These are phyloP conservation scores for Formica selysi DNA, from an alignment of 1,140 invertebrate genomes.

Conservation along the genomic window DNA sequence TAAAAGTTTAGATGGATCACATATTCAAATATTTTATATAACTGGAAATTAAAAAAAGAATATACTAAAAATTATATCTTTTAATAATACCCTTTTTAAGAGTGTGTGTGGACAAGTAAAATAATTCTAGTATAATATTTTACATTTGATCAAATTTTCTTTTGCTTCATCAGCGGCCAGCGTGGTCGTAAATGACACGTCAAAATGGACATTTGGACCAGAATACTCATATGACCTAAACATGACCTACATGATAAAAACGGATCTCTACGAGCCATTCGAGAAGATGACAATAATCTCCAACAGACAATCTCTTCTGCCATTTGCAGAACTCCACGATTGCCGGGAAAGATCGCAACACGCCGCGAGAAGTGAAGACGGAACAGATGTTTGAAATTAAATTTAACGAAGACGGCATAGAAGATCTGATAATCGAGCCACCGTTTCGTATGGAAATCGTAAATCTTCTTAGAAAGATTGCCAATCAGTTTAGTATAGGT, in stretches of 20 bases:
- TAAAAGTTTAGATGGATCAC: too few relatives aligned
- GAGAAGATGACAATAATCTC: slow-evolving; percentile 64
- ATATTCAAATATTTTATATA: too few relatives aligned
- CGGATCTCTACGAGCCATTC: slow-evolving; percentile 4
- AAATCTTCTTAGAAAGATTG: slow-evolving; percentile 56
- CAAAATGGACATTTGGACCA: slow-evolving; percentile 66
- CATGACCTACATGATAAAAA: slow-evolving; percentile 25
- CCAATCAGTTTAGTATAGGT: slow-evolving; percentile 44
- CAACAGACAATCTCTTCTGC: slow-evolving; percentile 56
- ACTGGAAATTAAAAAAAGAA: too few relatives aligned
- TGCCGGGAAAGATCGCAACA: neutral
- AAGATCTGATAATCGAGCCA: slow-evolving; percentile 56
- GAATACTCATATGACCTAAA: slow-evolving; percentile 69
- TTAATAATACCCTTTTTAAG: too few relatives aligned
- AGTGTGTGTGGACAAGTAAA: too few relatives aligned
- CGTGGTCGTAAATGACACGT: slow-evolving; percentile 61
- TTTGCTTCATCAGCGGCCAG: slow-evolving; percentile 44
- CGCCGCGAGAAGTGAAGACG: neutral
- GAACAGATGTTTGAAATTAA: slow-evolving; percentile 68
- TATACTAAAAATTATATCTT: too few relatives aligned
- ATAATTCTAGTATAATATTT: neutral
- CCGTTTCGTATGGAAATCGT: neutral
- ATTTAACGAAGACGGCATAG: slow-evolving; percentile 65
- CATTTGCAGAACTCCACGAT: slow-evolving; percentile 52
- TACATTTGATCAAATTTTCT: neutral